Base-by-base conservation (phyloP, 2,797 vertebrate genomes). In the Spea hammondii region DNA sequence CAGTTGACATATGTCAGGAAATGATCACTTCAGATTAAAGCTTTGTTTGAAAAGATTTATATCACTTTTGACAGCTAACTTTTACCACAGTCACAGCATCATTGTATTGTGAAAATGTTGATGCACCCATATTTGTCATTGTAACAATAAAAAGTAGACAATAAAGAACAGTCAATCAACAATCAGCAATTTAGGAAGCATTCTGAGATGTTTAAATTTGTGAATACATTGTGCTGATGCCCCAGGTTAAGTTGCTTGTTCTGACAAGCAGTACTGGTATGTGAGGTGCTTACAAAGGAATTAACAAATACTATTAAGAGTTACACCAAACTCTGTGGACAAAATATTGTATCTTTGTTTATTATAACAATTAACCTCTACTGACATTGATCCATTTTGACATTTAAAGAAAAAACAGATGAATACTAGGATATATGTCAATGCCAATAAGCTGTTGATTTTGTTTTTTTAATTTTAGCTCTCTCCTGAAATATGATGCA, bases 101-200 rank as follows among this genome's bases (percentile, higher is more conserved):
- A 32, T 62, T 62, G 6, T 62, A 4, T 14, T 9, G 9, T 2
- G 32, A 14, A 62, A 62, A 62, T 32, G 13, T 2, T 7, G 2
- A 17, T 32, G 59, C 59, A 62, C 14, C n/a, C n/a, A 32, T 9
- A 6, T 62, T 17, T 62, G 14, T 53, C 32, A 32, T 32, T 32
- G 48, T 32, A 74, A 46, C 32, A 55, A 55, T 57, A 14, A 72
- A 17, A 49, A 7, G 6, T 55, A 62, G 12, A 47, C 54, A 14
- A 5, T 72, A 45, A 59, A 57, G 11, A 50, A 55, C 49, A 55
- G 47, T 78, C 77, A 45, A 73, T 79, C 70, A 55, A n/a, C 77
- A 62, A 64, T 5, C 44, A 65, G 48, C 64, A 72, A 68, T 79
- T 73, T 67, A 51, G 70, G 64, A 73, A 73, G 51, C 67, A 79